A percentile compares a stretch with the other conserved stretches of the same genome.
These are phyloP conservation scores for Drosophila robusta DNA, from an alignment of 2,888 invertebrate species.

Conservation along the genomic window DNA sequence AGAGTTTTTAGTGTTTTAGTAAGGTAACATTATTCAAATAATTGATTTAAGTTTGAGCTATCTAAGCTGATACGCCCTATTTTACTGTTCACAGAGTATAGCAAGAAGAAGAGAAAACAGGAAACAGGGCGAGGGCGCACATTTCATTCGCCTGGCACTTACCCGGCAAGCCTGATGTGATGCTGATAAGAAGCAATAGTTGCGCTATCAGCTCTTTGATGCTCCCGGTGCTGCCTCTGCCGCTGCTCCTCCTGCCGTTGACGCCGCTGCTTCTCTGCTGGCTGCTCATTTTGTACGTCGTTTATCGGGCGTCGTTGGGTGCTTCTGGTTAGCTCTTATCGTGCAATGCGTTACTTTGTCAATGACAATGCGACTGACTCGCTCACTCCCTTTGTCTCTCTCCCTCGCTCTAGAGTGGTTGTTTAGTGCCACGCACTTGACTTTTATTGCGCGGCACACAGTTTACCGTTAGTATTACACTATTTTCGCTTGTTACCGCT, in stretches of 20 bases:
- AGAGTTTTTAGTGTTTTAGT: too few species aligned
- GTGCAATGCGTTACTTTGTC: conserved; percentile 58
- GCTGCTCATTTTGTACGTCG: conserved; percentile 60
- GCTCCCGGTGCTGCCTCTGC: conserved; percentile 29
- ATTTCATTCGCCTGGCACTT: conserved; percentile 65
- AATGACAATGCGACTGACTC: conserved; percentile 39
- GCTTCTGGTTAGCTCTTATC: conserved; percentile 47
- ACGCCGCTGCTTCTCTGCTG: conserved; percentile 14
- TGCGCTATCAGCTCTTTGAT: conserved; percentile 61
- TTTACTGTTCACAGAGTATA: conserved; percentile 3
- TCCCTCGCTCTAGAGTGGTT: conserved; percentile 35
- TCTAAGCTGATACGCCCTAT: neutral
- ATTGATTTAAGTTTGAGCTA: too few species aligned
- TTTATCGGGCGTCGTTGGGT: conserved; percentile 47
- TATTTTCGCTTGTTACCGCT: conserved; percentile 12
- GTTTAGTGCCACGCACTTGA: conserved; percentile 63
- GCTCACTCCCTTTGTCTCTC: conserved; percentile 4
- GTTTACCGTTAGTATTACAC: conserved; percentile 37
- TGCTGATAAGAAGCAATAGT: conserved; percentile 78
- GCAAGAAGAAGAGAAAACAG: conserved; percentile 5
- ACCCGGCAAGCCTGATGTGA: conserved; percentile 80
- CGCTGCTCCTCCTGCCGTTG: conserved; percentile 10
- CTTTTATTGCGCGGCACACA: conserved; percentile 60
- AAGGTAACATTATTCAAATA: too few species aligned
- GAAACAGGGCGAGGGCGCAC: conserved; percentile 35